phyloP scores from a whole-genome alignment of 2,888 invertebrate species.

The Micoletzkya japonica region DNA sequence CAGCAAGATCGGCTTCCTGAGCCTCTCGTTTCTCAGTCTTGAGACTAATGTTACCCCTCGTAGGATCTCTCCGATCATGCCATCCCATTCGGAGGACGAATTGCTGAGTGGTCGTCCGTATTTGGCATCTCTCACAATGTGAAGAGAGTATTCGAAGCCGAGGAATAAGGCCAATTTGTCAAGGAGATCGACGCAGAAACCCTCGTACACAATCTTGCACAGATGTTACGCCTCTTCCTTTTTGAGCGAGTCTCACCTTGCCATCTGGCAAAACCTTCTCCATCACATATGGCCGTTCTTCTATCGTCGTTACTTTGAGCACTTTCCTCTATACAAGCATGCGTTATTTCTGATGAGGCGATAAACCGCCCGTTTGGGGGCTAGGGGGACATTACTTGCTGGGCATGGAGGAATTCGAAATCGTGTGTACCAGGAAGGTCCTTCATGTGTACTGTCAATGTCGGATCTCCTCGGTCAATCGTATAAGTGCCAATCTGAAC shows the following conservation, averaged over 20 bases:
- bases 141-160: slow-evolving; percentile 59
- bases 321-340: slow-evolving; percentile 44
- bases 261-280: slow-evolving; percentile 55
- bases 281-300: slow-evolving; percentile 66
- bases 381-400: background rate
- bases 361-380: background rate
- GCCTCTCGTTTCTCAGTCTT: background rate
- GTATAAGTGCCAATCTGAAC: slow-evolving; percentile 52
- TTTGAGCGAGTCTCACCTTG: background rate
- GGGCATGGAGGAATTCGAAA: slow-evolving; percentile 14
- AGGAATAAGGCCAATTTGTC: slow-evolving; percentile 64
- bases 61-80: slow-evolving; percentile 61
- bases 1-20: slow-evolving; percentile 89
- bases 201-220: slow-evolving; percentile 67
- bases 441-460: slow-evolving; percentile 43
- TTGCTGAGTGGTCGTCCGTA: slow-evolving; percentile 59
- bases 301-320: slow-evolving; percentile 63
- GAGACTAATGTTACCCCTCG: too few species aligned
- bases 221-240: background rate
- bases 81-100: slow-evolving; percentile 62
- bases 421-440: slow-evolving; percentile 50
- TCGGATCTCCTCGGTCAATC: slow-evolving; percentile 38
- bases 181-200: slow-evolving; percentile 79
- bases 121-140: slow-evolving; percentile 61
- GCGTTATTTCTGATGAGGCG: background rate